These are phyloP conservation scores for Siderastrea siderea DNA, from an alignment of 92 coral and sea anemone genomes.

Conservation along the genomic window DNA sequence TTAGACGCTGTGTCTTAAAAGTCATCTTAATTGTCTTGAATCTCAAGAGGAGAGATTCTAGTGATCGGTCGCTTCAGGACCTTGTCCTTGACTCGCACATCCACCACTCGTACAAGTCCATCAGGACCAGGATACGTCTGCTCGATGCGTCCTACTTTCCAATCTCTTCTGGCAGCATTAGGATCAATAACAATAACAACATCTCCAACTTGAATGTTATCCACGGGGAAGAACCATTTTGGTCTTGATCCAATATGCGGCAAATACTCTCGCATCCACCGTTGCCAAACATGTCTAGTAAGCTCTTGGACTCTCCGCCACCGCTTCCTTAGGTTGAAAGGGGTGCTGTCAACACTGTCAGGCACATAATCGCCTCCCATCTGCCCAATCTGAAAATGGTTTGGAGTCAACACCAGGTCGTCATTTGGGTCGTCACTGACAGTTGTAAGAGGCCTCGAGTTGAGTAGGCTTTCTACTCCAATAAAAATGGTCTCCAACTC, in stretches of 20 bases:
- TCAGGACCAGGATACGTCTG: too few species aligned
- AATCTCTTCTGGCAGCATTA: too few species aligned
- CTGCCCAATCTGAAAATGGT: constrained; percentile 71
- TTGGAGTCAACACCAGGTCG: constrained; percentile 68
- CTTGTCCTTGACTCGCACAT: too few species aligned
- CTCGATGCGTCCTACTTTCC: too few species aligned
- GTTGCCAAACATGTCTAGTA: constrained; percentile 17
- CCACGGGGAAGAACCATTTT: too few species aligned
- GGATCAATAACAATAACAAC: too few species aligned
- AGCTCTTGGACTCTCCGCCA: constrained; percentile 19
- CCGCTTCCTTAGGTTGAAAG: constrained; percentile 40
- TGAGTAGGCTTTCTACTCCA: constrained; percentile 64
- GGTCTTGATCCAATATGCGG: not conserved
- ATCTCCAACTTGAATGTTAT: too few species aligned
- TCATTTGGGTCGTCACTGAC: constrained; percentile 68
- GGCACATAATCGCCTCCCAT: constrained; percentile 48
- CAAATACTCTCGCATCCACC: constrained; percentile 41
- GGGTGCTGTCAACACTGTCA: constrained; percentile 29
- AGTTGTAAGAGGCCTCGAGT: constrained; percentile 61
- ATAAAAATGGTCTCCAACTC: constrained; percentile 52
- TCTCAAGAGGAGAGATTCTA: too few species aligned
- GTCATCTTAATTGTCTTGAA: too few species aligned
- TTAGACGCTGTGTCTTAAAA: too few species aligned
- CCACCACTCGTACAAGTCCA: too few species aligned
- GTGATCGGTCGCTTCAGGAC: too few species aligned